Base-by-base conservation (phyloP, 2,888 invertebrate genomes). In the Sphinx pinastri region DNA sequence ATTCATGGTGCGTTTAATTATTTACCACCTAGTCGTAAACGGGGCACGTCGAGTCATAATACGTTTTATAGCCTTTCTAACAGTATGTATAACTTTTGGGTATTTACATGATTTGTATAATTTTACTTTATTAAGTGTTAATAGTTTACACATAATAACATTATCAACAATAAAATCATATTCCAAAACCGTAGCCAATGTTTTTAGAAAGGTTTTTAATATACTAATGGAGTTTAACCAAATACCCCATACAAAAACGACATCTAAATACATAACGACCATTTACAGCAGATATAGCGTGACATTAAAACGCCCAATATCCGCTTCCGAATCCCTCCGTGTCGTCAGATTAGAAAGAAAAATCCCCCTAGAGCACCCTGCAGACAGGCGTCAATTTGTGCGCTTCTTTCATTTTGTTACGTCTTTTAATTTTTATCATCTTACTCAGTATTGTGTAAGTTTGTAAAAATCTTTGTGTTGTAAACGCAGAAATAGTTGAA, bases 291-390 rank as follows among this genome's bases (percentile, higher is more conserved):
- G 63, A 63, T 63, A 63, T 63, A 13, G 63, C 19, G 31, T 19
- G 47, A 63, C 63, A 63, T 63, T 63, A 63, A 63, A 49, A 63
- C 63, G 63, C 63, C 19, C 63, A 63, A 63, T 63, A 63, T 19
- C 63, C 49, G 63, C 49, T 63, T 63, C 63, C 63, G 49, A 63
- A 63, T 63, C 63, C 63, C 60, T 13, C 63, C 49, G 47, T 63
- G 63, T 63, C 63, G 63, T 63, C 63, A 63, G 63, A 63, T 63
- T 63, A 63, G 63, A 63, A 63, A 63, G 49, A 63, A 63, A 63
- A 63, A 63, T 63, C 63, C 63, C 47, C 25, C 49, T 63, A 63
- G 8, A 49, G 47, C 49, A 19, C 19, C 49, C 19, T 12, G 4
- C 49, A 63, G 63, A 63, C 63, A 49, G 49, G 63, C 63, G 63